Evolutionary conservation across 1,140 invertebrate genomes (phyloP), one percentile per base, ranked within the genome.

Genomic region (Saccostrea cuccullata): DNA sequence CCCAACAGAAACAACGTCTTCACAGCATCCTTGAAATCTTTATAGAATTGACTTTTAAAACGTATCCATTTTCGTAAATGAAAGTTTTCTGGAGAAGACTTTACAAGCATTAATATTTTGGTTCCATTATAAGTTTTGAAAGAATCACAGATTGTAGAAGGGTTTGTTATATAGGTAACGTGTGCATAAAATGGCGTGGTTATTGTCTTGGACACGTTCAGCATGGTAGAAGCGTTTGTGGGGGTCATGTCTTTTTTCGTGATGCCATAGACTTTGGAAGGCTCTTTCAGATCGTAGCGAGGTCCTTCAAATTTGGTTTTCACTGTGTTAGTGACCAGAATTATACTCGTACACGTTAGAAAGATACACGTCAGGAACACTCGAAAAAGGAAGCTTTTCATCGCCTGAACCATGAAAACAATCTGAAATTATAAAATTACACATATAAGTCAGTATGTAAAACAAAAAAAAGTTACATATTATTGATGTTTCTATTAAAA

Each of bases 131-230:
- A 30, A 15, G 70, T 77, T 36, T 36, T 77, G 30, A 77, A 77
- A 30, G 23, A 30, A 77, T 77, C 70, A 77, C 70, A 77, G 15
- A 77, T 77, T 77, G 26, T 77, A 15, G 70, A 30, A 26, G 70
- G 70, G 12, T 77, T 77, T 36, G 26, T 30, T 15, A 77, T 36
- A 13, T 77, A 77, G 15, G 70, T 26, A 13, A 77, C 13, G 30
- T 77, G 70, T 77, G 70, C 13, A 77, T 30, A 77, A 3, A 77
- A 26, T 77, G 30, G 58, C 58, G 17, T n/a, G 0, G 15, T 2
- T 20, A 17, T 64, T 2, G 58, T 20, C 17, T 20, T 64, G 58
- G 17, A 64, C 17, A 64, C n/a, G 15, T 64, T 64, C n/a, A n/a
- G 58, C 6, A 20, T n/a, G 17, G 15, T 64, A n/a, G 17, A n/a